These are phyloP conservation scores for Parnassius apollo DNA, from an alignment of 2,888 invertebrate species.

Conservation along the genomic window DNA sequence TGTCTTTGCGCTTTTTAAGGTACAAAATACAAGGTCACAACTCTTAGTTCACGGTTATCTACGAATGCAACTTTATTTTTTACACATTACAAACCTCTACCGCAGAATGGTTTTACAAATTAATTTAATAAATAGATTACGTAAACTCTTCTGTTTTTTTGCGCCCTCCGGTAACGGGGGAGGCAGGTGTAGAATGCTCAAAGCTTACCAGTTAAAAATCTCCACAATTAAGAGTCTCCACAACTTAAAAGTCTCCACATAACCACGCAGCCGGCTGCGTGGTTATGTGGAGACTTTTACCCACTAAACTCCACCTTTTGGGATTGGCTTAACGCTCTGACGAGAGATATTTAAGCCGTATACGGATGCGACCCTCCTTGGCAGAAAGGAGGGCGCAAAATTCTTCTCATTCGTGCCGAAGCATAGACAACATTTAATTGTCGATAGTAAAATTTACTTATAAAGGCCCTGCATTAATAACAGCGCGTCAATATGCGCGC, in stretches of 20 bases:
- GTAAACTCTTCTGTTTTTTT: too few species aligned
- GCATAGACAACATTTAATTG: slow-evolving; percentile 46
- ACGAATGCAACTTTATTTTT: slow-evolving; percentile 32
- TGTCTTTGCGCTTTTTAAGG: slow-evolving; percentile 49
- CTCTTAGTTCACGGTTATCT: slow-evolving; percentile 41
- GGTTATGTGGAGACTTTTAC: too few species aligned
- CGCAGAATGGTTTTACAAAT: slow-evolving; percentile 14
- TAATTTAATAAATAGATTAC: slow-evolving; percentile 27
- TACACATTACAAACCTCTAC: slow-evolving; percentile 27
- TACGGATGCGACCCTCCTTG: too few species aligned
- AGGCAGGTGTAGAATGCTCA: too few species aligned
- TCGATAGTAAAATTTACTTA: slow-evolving; percentile 48
- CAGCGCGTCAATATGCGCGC: slow-evolving; percentile 71
- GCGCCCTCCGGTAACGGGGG: too few species aligned
- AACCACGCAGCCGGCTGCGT: too few species aligned
- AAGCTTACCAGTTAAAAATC: too few species aligned
- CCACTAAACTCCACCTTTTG: too few species aligned
- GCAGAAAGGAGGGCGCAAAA: slow-evolving; percentile 26
- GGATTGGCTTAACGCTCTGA: too few species aligned
- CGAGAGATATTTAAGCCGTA: too few species aligned
- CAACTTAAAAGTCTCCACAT: too few species aligned
- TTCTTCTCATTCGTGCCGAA: slow-evolving; percentile 43
- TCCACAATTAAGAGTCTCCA: too few species aligned
- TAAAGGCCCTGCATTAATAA: slow-evolving; percentile 65
- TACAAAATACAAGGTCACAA: slow-evolving; percentile 54